phyloP scores from a whole-genome alignment of 2,797 vertebrate genomes.

The Dallia pectoralis region DNA sequence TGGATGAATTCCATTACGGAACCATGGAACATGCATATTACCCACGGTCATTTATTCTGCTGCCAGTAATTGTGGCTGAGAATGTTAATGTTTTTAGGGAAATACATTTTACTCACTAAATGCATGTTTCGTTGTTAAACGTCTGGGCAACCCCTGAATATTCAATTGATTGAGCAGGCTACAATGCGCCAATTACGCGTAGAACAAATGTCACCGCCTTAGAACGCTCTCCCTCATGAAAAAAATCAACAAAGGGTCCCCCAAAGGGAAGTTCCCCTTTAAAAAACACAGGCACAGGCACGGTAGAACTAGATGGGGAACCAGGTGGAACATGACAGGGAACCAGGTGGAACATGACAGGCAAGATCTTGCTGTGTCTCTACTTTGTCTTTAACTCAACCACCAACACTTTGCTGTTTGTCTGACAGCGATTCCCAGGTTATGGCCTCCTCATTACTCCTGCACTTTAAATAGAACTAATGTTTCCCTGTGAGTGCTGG shows the following conservation, averaged over 20 bases:
- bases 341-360: neutral
- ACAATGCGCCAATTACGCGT: neutral
- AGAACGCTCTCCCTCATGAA: no score
- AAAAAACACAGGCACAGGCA: neutral
- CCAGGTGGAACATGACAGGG: neutral
- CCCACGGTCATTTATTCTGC: conserved; percentile 59
- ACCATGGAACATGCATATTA: neutral
- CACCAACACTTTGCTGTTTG: neutral
- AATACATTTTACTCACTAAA: neutral
- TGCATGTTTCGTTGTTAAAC: neutral
- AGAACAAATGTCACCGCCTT: no score
- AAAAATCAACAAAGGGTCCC: no score
- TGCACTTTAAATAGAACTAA: neutral
- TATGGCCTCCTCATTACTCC: neutral
- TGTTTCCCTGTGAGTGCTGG: neutral
- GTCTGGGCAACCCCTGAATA: neutral
- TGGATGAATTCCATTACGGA: neutral
- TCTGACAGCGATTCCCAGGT: neutral
- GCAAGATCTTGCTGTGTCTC: neutral
- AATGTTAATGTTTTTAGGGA: neutral
- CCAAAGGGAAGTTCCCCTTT: neutral
- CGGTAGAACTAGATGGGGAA: neutral
- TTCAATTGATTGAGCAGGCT: neutral
- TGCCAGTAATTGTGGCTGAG: conserved; percentile 11
- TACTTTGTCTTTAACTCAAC: neutral